Evolutionary conservation across 2,113 vertebrate genomes (phyloP), one percentile per base, ranked within the genome.

Genomic region (Nanger granti): DNA sequence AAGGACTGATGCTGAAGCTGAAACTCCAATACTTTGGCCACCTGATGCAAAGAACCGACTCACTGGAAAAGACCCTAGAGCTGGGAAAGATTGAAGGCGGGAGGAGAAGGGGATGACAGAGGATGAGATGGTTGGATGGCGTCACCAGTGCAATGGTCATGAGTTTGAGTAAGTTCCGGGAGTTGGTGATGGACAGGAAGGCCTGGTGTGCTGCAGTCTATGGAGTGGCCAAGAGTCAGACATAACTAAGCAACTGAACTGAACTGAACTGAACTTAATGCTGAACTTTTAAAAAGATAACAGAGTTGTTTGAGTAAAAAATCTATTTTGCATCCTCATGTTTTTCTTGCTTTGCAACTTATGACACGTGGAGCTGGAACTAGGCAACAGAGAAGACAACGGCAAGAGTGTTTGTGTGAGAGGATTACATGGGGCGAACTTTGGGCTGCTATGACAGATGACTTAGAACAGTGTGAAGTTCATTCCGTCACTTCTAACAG

Each of bases 111-210:
- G 8, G 20, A 41, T 1, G n/a, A 41, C 69, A 12, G 69, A 24
- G 20, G 20, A 2, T 41, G 20, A 73, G 69, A 73, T 24, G 69
- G 10, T 12, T 73, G 5, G 69, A 41, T 41, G 20, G n/a, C 10
- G 37, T 73, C n/a, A 24, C n/a, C 2, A 1, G 41, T 0, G 0
- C 20, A 73, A 41, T 11, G 5, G 69, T 12, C 69, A 41, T 41
- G 69, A 41, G 20, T 73, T 41, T 73, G 20, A 24, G n/a, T 73
- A 73, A 6, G 10, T n/a, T 41, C 69, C 11, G 1, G n/a, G 5
- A 24, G 10, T 41, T 73, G n/a, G n/a, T 24, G n/a, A 12, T 73
- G 20, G 69, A 41, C n/a, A 7, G 69, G n/a, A 1, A 73, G 9
- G n/a, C 69, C n/a, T 73, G 10, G 20, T 5, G 69, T 73, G n/a